Evolutionary conservation across 92 coral and sea anemone species (phyloP).

Genomic region (Nematostella vectensis): DNA sequence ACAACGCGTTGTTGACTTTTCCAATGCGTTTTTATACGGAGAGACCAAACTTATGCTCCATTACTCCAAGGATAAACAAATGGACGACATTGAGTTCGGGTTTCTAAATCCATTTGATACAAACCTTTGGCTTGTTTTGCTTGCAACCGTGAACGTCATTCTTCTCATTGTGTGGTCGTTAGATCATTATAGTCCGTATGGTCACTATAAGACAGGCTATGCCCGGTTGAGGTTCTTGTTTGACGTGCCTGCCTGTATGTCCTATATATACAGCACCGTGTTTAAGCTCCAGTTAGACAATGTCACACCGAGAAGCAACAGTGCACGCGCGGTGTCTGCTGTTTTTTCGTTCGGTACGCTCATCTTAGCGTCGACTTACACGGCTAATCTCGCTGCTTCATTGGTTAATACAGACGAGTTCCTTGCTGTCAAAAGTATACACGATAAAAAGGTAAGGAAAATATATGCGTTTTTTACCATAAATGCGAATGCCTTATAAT

Average conservation of each 20-base stretch:
- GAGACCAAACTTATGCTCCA: conserved; percentile 52
- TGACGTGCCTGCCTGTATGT: conserved; percentile 51
- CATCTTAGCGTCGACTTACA: conserved; percentile 42
- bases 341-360: conserved; percentile 54
- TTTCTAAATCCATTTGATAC: conserved; percentile 50
- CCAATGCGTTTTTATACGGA: conserved; percentile 62
- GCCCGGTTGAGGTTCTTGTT: conserved; percentile 17
- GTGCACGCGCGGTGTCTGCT: conserved; percentile 56
- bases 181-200: conserved; percentile 46
- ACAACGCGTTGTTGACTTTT: conserved; percentile 56
- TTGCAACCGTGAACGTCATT: conserved; percentile 23
- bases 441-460: conserved; percentile 44
- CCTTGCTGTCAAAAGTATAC: conserved; percentile 36
- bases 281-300: conserved; percentile 63
- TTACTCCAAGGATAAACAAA: conserved; percentile 5
- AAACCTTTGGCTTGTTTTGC: conserved; percentile 38
- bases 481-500: no score
- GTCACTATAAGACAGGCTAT: conserved; percentile 18
- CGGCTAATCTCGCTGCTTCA: conserved; percentile 65
- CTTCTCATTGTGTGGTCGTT: conserved; percentile 39
- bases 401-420: conserved; percentile 33
- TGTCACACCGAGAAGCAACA: conserved; percentile 42
- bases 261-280: conserved; percentile 56
- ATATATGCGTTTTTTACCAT: no score
- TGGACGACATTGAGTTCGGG: conserved; percentile 29